A percentile compares a stretch with the other conserved stretches of the same genome.
These are phyloP conservation scores for Eurytoma californica DNA, from an alignment of 2,888 invertebrate genomes.

Conservation along the genomic window DNA sequence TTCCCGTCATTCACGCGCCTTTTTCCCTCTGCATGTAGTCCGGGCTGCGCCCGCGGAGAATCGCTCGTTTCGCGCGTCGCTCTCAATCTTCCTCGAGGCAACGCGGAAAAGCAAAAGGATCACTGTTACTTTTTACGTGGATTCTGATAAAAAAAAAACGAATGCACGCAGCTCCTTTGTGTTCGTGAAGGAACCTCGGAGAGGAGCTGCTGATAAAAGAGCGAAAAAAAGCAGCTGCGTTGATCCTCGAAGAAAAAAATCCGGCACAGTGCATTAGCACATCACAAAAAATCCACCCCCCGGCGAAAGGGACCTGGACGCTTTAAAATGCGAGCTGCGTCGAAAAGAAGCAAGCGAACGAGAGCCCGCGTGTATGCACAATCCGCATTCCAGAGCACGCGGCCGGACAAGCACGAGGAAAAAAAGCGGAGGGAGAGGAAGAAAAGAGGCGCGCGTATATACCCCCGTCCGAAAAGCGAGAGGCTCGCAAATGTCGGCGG, in stretches of 20 bases:
- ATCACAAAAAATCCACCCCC: neutral
- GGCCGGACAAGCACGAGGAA: neutral
- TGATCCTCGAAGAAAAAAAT: too few relatives aligned
- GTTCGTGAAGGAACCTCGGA: too few relatives aligned
- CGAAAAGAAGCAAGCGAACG: constrained; percentile 12
- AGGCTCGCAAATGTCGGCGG: neutral
- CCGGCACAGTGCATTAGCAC: too few relatives aligned
- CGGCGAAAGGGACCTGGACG: neutral
- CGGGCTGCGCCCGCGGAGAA: too few relatives aligned
- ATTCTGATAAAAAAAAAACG: too few relatives aligned
- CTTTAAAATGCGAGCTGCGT: neutral
- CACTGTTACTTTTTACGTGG: too few relatives aligned
- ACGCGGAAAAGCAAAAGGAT: too few relatives aligned
- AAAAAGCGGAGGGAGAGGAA: neutral
- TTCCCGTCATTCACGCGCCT: neutral
- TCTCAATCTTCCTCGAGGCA: too few relatives aligned
- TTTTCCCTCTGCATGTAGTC: neutral
- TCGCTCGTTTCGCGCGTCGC: too few relatives aligned
- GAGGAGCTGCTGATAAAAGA: too few relatives aligned
- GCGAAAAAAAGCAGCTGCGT: too few relatives aligned
- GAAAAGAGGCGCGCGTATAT: neutral
- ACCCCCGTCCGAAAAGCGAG: neutral
- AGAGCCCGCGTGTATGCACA: neutral
- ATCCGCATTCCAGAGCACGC: constrained; percentile 31
- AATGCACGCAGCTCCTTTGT: too few relatives aligned